Evolutionary conservation across 2,888 invertebrate genomes (phyloP), one percentile per base, ranked within the genome.

Genomic region (Rhaphigaster nebulosa): DNA sequence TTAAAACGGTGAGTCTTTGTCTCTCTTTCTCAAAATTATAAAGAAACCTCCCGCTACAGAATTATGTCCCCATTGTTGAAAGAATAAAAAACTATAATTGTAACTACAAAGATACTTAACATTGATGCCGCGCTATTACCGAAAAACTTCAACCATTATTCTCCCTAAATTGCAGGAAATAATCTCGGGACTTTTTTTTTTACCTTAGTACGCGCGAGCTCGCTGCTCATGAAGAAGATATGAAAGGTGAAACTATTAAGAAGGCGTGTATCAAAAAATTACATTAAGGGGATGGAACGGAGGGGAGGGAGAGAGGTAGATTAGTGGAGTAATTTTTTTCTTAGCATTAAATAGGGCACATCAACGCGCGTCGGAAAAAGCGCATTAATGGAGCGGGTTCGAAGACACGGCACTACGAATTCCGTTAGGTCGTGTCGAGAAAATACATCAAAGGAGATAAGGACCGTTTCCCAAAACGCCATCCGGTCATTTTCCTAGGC

Each of bases 241-340:
- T 87, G 87, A 87, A 87, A 87, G 87, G 54, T 56, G 87, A 87
- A 56, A 87, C 50, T 87, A 56, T 54, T 87, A 18, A 26, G 50
- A 29, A 87, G 56, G 23, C 52, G 87, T 50, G 54, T 26, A n/a
- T 54, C 87, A 87, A 87, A 87, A 87, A 87, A 87, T 87, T 76
- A 76, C 70, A 76, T 76, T 23, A 38, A 76, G 23, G 20, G 18
- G 34, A n/a, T n/a, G n/a, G n/a, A n/a, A n/a, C n/a, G n/a, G n/a
- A n/a, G n/a, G n/a, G n/a, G n/a, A n/a, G 29, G 65, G 29, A 15
- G 29, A 15, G 29, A 5, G 29, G 38, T 18, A 76, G 70, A 76
- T 76, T 76, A 76, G 70, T 76, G 20, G 13, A 29, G 70, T 38
- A 2, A 20, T 18, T 76, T 76, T n/a, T 70, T 34, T 38, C 3